Evolutionary conservation across 2,113 vertebrate species (phyloP), one percentile per base, ranked within the genome.

Genomic region (Nothobranchius furzeri): DNA sequence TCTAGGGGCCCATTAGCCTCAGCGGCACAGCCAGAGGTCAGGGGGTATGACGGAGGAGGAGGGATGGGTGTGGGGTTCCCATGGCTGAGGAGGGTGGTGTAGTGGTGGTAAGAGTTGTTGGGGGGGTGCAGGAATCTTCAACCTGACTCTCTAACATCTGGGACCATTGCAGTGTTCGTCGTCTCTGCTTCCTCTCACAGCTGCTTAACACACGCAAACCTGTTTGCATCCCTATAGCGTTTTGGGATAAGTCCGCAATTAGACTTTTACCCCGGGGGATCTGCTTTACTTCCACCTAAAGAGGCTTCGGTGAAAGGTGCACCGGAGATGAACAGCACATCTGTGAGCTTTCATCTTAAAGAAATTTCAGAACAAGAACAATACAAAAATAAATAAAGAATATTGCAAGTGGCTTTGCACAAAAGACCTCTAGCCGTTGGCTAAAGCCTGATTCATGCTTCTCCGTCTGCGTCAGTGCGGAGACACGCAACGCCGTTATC

Each of bases 261-360:
- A 84, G 65, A 85, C 85, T 73, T 85, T 84, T 75, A 81, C 60
- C 42, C 57, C 64, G 9, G 48, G 68, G 53, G 69, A 85, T 66
- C 63, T 49, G 47, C 55, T 55, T 51, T 51, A 9, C 60, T 71
- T 46, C 46, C 36, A 13, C 46, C 45, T 15, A 20, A 72, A 40
- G 36, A 0, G 43, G 11, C 43, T 45, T 12, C 9, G 12, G 11
- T 12, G 43, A 45, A 45, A 42, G 40, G 30, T 0, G 30, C 30
- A 30, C 30, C 30, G 30, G 30, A 30, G 30, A 30, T 30, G 30
- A 30, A 30, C 30, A 30, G 30, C 4, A 20, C 20, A 20, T 1
- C 20, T 20, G 20, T 20, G 20, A 20, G 20, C 20, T 20, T 20
- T 20, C 20, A 20, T 20, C 20, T 20, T 20, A 20, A 20, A 20